These are phyloP conservation scores for Lutjanus campechanus DNA, from an alignment of 2,797 vertebrate genomes.

Conservation along the genomic window DNA sequence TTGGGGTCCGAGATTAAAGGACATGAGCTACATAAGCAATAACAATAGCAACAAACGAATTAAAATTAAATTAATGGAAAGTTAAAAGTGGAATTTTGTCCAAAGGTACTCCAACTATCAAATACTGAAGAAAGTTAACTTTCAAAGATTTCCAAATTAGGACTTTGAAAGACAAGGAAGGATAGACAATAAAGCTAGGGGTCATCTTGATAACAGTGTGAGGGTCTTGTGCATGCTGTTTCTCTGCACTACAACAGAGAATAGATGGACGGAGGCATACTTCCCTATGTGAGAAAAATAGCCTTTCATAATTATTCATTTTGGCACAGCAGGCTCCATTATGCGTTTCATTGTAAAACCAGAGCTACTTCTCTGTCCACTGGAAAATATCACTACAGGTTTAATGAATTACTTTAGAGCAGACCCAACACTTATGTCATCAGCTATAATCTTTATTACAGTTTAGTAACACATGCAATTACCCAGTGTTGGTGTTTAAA, in stretches of 20 bases:
- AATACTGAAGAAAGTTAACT: not conserved
- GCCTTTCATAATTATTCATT: conserved; percentile 21
- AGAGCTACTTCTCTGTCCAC: conserved; percentile 12
- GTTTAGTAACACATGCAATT: conserved; percentile 27
- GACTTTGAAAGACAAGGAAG: not conserved
- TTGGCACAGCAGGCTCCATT: conserved; percentile 5
- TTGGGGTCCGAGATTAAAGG: conserved; percentile 1
- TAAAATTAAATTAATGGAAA: not conserved
- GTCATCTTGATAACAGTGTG: conserved; percentile 12
- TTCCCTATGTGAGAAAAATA: conserved; percentile 12
- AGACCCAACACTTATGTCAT: conserved; percentile 21
- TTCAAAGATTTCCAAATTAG: conserved; percentile 20
- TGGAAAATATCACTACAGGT: conserved; percentile 23
- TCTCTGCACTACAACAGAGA: conserved; percentile 3
- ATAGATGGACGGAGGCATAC: not conserved
- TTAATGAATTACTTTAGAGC: conserved; percentile 27
- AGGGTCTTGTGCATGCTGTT: not conserved
- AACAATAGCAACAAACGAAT: conserved; percentile 14
- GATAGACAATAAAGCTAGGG: conserved; percentile 14
- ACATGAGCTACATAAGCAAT: not conserved
- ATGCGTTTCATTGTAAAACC: conserved; percentile 20
- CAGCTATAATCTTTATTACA: not conserved
- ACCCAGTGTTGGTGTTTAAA: conserved; percentile 22
- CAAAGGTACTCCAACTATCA: not conserved
- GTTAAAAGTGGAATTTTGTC: not conserved